Evolutionary conservation across 2,113 vertebrate genomes (phyloP).

Genomic region (Cacatua alba): DNA sequence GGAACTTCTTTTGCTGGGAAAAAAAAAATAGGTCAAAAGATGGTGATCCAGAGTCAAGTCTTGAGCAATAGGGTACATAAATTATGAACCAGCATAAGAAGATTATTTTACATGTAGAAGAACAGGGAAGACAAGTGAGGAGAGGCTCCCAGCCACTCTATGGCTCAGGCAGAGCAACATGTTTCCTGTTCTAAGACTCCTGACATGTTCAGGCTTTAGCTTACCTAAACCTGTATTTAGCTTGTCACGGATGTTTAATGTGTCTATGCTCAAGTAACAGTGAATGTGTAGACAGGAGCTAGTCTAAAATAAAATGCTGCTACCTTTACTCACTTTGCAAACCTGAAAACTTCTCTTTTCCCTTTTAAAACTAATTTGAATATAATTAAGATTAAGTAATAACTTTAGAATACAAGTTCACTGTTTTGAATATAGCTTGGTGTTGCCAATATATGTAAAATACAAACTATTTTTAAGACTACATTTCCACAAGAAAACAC

Average conservation of each 20-base stretch:
- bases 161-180: neutral
- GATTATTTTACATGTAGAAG: neutral
- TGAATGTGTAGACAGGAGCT: neutral
- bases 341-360: neutral
- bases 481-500: neutral
- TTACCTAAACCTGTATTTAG: neutral
- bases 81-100: neutral
- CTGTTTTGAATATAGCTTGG: neutral
- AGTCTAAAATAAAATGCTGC: neutral
- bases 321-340: neutral
- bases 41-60: neutral
- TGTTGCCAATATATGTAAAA: neutral
- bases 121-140: neutral
- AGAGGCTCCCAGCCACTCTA: neutral
- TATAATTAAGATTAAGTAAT: neutral
- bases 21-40: neutral
- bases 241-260: neutral
- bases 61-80: neutral
- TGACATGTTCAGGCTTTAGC: neutral
- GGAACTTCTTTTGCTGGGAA: neutral
- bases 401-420: neutral
- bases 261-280: neutral
- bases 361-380: neutral
- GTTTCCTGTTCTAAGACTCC: neutral
- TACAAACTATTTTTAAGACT: neutral